Evolutionary conservation across 92 coral and sea anemone genomes (phyloP).

Genomic region (Porites lobata): DNA sequence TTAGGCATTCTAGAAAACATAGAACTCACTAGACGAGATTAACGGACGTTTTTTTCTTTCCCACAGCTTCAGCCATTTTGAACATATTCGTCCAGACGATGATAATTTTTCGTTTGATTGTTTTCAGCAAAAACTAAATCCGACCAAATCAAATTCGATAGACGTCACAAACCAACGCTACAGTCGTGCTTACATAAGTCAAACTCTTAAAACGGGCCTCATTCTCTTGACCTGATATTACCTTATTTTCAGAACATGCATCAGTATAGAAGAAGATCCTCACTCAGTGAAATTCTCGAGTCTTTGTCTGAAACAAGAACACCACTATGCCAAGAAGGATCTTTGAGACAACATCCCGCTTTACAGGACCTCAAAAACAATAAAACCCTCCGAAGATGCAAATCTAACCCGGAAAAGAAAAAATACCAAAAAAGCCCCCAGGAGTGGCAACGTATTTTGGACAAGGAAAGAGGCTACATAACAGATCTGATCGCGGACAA

Average conservation of each 20-base stretch:
- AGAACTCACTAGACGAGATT: no score
- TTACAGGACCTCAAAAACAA: background rate
- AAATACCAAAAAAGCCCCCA: background rate
- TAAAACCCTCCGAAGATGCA: conserved; percentile 21
- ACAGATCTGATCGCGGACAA: conserved; percentile 25
- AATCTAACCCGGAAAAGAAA: conserved; percentile 16
- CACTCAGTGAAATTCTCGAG: background rate
- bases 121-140: no score
- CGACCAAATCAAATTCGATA: no score
- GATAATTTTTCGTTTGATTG: no score
- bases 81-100: no score
- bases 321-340: no score
- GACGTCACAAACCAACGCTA: no score
- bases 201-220: no score
- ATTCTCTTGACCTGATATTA: background rate
- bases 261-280: background rate
- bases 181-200: no score
- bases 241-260: background rate
- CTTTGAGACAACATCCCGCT: background rate
- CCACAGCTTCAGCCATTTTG: no score
- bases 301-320: background rate
- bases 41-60: no score
- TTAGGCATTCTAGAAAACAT: no score
- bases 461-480: conserved; percentile 27
- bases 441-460: conserved; percentile 5